Base-by-base conservation (phyloP, 1,140 invertebrate species). In the Diorhabda sublineata region DNA sequence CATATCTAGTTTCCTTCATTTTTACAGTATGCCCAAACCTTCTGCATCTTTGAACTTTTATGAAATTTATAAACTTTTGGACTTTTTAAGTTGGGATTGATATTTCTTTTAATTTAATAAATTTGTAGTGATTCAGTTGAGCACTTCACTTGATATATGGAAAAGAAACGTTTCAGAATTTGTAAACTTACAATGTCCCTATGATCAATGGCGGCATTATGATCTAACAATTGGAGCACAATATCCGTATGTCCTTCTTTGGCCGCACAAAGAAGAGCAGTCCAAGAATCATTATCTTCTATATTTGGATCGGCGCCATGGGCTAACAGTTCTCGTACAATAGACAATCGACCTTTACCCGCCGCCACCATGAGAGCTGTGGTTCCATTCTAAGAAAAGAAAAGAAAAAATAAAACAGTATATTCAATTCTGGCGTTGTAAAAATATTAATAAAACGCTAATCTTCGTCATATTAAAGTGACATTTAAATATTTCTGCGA, bases 251-350 rank as follows among this genome's bases (percentile, higher is more conserved):
- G 88, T 0, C 97, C 97, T 78, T 94, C 92, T 76, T 96, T 96
- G 0, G 96, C 87, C 7, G 96, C 95, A 82, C 93, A 94, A 58
- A 97, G 83, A 56, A 99, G 81, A 3, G 96, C 88, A 44, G 92
- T 94, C 97, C 97, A 99, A 73, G 93, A 93, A 80, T 99, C 97
- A 85, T 88, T 87, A 81, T 98, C 96, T 76, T 94, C 91, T n/a
- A 90, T 90, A 80, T 95, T 92, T 8, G 94, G 89, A 81, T 98
- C 95, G 5, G 95, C 93, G 52, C 92, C 92, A 77, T 94, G 89
- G 60, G 90, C 88, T 63, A 98, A 83, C 42, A 98, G 85, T 78
- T 94, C 88, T 45, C 90, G 85, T 45, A 95, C 93, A 83, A 97
- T 93, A 42, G 88, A 87, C 41, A 89, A 80, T 68, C 93, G 90